Conservation (phyloP, 2,888 invertebrate species). For the Augiades crinisus region DNA sequence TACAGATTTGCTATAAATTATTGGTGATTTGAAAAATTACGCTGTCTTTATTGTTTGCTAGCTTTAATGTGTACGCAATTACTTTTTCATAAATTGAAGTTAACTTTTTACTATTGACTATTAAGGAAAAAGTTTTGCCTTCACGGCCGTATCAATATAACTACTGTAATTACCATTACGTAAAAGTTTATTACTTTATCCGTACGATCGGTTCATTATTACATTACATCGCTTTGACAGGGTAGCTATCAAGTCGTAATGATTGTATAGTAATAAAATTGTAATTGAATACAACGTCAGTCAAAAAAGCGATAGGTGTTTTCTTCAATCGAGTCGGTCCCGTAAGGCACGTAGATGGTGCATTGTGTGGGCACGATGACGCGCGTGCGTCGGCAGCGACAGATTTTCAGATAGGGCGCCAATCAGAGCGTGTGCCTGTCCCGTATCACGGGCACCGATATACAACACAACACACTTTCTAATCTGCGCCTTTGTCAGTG, state of each 20-base stretch:
- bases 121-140: no score
- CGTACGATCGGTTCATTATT: not conserved
- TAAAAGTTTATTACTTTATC: no score
- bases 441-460: slow-evolving; percentile 73
- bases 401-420: slow-evolving; percentile 75
- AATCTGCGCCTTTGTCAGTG: slow-evolving; percentile 79
- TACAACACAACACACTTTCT: slow-evolving; percentile 77
- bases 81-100: no score
- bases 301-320: slow-evolving; percentile 5
- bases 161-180: no score
- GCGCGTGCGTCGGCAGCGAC: slow-evolving; percentile 52
- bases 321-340: not conserved
- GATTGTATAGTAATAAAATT: slow-evolving; percentile 8
- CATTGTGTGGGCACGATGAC: slow-evolving; percentile 29
- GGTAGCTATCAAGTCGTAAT: slow-evolving; percentile 11
- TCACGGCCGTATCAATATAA: no score
- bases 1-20: slow-evolving; percentile 4
- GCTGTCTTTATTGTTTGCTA: not conserved
- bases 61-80: not conserved
- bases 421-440: slow-evolving; percentile 75
- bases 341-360: slow-evolving; percentile 10
- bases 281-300: slow-evolving; percentile 7
- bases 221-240: not conserved
- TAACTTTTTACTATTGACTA: no score
- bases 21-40: not conserved